These are phyloP conservation scores for Halcyon badia DNA, from an alignment of 2,797 vertebrate species.

Conservation along the genomic window DNA sequence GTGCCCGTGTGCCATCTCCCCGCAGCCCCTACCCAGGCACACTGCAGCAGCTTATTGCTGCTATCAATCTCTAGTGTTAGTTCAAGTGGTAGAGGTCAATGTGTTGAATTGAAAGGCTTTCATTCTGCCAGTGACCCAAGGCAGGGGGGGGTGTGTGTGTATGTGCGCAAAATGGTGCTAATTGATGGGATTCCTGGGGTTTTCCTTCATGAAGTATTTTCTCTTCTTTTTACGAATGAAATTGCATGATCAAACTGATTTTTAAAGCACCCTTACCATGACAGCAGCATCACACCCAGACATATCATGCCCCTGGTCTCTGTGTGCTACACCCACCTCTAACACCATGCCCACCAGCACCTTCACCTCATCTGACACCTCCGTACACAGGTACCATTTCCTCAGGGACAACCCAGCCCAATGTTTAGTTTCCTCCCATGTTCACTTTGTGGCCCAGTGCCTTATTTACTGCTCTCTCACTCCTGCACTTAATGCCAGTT, in stretches of 20 bases:
- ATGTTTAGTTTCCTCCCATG: neutral
- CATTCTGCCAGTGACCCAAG: neutral
- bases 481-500: neutral
- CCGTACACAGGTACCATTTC: neutral
- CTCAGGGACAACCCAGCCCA: neutral
- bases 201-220: neutral
- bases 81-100: neutral
- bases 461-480: neutral
- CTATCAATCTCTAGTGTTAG: neutral
- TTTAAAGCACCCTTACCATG: neutral
- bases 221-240: neutral
- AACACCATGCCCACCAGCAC: neutral
- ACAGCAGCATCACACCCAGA: neutral
- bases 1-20: rapidly evolving
- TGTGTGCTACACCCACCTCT: neutral
- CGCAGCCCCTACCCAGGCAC: neutral
- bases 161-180: neutral
- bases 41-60: neutral
- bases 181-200: neutral
- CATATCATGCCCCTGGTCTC: neutral
- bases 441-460: neutral
- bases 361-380: neutral
- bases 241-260: neutral
- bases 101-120: neutral
- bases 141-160: too few relatives aligned